Evolutionary conservation across 2,113 vertebrate genomes (phyloP), one percentile per base, ranked within the genome.

Genomic region (Blennius ocellaris): DNA sequence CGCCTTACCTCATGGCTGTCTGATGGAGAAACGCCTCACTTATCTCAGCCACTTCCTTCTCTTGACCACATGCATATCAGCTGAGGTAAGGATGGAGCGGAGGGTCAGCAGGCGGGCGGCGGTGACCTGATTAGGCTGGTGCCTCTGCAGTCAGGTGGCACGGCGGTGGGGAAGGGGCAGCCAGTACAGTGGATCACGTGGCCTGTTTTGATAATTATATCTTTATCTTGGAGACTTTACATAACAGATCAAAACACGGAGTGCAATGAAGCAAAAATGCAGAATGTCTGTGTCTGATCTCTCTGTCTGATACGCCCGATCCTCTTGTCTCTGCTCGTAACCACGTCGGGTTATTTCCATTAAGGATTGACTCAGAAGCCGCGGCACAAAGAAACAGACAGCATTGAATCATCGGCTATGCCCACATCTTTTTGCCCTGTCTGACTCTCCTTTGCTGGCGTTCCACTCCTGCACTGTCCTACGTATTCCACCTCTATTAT

Each of bases 11-110:
- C 92, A 92, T 86, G 69, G 73, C 78, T 74, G 63, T 83, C 83
- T 81, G 72, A 81, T 60, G 69, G 75, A 85, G 73, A 83, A 87
- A 91, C 61, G 68, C 80, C 81, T 81, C 66, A 54, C 57, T 90
- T 91, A 92, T 91, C 92, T 90, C 83, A 81, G 82, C 73, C 80
- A 90, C 90, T 93, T 93, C 90, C 91, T 91, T 78, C 84, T 91
- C 81, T 76, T 89, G 86, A 90, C 89, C 81, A 82, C 86, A 92
- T 89, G 78, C 81, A 74, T 89, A 91, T 92, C 89, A 90, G 88
- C 84, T 90, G 92, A 92, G 80, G 85, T 84, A 80, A 90, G 81
- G 78, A 71, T 74, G 65, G 56, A 62, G 77, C 67, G 84, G 76
- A 63, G 66, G 39, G 69, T 59, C 70, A 40, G 60, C 50, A 11